A percentile compares a stretch with the other conserved stretches of the same genome.
Evolutionary conservation across 1,140 invertebrate species (phyloP).

Genomic region (Drosophila malerkotliana): DNA sequence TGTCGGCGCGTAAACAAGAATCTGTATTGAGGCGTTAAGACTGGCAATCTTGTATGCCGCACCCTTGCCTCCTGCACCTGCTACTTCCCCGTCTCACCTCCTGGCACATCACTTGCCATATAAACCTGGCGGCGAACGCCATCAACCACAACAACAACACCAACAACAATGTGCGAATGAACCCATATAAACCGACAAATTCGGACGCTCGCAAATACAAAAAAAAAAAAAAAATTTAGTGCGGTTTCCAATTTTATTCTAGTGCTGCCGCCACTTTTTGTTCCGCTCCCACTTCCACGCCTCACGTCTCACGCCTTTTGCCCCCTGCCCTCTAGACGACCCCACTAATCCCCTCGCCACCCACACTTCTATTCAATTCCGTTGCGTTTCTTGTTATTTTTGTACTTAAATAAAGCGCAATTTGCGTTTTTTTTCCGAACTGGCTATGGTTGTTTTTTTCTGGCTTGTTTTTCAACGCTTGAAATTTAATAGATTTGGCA

Average conservation of each 20-base stretch:
- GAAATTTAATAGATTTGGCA: constrained; percentile 83
- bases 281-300: constrained; percentile 13
- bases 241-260: constrained; percentile 67
- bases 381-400: constrained; percentile 70
- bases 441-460: constrained; percentile 11
- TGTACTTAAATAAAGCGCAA: constrained; percentile 81
- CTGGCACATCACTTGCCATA: constrained; percentile 5
- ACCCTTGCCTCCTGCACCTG: constrained; percentile 16
- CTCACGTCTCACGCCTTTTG: background rate
- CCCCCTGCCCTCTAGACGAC: background rate
- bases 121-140: constrained; percentile 46
- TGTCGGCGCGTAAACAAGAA: constrained; percentile 67
- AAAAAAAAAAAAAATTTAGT: constrained; percentile 44
- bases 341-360: constrained; percentile 17
- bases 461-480: constrained; percentile 73
- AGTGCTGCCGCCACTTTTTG: constrained; percentile 32
- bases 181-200: constrained; percentile 56
- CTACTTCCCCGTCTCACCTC: background rate
- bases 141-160: constrained; percentile 4
- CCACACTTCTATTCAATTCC: constrained; percentile 32
- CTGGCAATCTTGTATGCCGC: constrained; percentile 23
- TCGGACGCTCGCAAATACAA: constrained; percentile 35
- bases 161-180: constrained; percentile 56
- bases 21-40: constrained; percentile 40
- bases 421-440: constrained; percentile 38